Conservation (phyloP, 2,113 vertebrate species). For the Brevimyrus niger region DNA sequence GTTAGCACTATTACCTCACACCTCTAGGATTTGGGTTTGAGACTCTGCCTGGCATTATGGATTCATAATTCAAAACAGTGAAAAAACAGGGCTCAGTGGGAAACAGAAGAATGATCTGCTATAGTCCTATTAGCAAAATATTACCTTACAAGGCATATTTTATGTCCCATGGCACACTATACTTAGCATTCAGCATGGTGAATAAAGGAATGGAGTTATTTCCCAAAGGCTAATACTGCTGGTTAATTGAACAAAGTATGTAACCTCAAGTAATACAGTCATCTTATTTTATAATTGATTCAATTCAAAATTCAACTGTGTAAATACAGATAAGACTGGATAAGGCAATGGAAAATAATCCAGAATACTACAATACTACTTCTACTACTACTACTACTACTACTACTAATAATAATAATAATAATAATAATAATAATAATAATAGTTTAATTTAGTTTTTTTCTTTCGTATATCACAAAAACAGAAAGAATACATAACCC, state of each 20-base stretch:
- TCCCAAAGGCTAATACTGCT: not conserved
- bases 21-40: no score
- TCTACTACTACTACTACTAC: no score
- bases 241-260: not conserved
- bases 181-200: not conserved
- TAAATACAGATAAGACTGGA: not conserved
- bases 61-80: not conserved
- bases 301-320: not conserved
- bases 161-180: not conserved
- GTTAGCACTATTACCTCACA: no score
- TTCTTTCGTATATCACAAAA: not conserved
- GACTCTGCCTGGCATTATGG: not conserved
- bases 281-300: not conserved
- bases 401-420: not conserved
- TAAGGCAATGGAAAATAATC: not conserved
- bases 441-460: not conserved
- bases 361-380: not conserved
- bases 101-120: not conserved
- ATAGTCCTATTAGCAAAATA: not conserved
- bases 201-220: not conserved
- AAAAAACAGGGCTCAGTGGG: not conserved
- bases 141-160: not conserved
- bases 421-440: not conserved
- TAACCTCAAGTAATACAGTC: not conserved
- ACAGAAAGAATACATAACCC: not conserved